Evolutionary conservation across 2,797 vertebrate genomes (phyloP).

Genomic region (Ispidina lecontei): DNA sequence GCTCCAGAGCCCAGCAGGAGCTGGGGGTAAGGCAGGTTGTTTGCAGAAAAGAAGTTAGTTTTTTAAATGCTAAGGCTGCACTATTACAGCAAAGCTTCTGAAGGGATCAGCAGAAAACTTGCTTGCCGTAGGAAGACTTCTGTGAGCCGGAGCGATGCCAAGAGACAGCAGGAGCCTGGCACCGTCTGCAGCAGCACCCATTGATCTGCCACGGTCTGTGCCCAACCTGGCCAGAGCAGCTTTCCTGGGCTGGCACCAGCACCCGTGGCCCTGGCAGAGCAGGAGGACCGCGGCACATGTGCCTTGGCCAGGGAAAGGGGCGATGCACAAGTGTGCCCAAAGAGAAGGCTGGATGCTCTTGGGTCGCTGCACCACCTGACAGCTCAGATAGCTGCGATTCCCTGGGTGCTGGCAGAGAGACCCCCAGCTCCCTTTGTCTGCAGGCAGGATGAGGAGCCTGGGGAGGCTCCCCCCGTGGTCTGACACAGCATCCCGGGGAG

Average conservation of each 20-base stretch:
- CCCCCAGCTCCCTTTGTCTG: background rate
- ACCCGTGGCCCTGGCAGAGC: background rate
- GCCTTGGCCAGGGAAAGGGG: background rate
- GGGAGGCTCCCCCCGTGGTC: background rate
- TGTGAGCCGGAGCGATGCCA: background rate
- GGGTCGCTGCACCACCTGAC: fast-evolving
- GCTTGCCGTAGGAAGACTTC: background rate
- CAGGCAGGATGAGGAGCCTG: background rate
- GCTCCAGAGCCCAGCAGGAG: background rate
- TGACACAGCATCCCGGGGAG: background rate
- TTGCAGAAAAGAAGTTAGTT: constrained; percentile 12
- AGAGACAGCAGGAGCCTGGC: background rate
- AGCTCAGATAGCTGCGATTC: fast-evolving
- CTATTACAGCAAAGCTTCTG: background rate
- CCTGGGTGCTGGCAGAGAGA: background rate
- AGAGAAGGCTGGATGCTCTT: background rate
- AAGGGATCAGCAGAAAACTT: constrained; percentile 38
- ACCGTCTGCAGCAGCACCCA: background rate
- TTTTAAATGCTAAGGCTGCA: constrained; percentile 1
- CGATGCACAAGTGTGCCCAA: fast-evolving
- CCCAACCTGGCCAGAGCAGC: fast-evolving
- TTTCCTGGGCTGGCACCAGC: fast-evolving
- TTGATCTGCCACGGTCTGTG: fast-evolving
- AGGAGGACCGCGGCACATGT: fast-evolving
- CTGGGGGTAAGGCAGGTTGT: background rate